Evolutionary conservation across 2,797 vertebrate species (phyloP).

Genomic region (Sciurus vulgaris): DNA sequence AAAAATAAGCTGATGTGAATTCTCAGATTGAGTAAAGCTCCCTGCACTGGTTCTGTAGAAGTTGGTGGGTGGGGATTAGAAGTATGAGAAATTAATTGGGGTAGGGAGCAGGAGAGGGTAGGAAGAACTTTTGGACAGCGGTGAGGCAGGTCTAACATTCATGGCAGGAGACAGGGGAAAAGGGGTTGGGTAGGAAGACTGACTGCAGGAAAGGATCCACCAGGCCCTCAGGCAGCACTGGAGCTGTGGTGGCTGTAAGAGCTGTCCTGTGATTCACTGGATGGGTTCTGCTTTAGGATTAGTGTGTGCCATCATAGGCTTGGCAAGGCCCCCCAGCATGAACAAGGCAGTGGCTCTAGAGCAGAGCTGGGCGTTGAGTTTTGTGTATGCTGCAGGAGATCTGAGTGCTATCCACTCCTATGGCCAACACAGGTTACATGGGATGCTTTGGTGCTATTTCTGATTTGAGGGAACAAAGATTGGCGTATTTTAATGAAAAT

Average conservation of each 20-base stretch:
- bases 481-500: constrained; percentile 36
- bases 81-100: background rate
- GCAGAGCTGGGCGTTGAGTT: background rate
- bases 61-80: background rate
- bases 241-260: background rate
- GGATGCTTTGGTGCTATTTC: background rate
- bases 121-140: background rate
- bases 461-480: background rate
- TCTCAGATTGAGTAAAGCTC: background rate
- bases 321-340: background rate
- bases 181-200: background rate
- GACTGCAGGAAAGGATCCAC: background rate
- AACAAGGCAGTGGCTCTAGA: background rate
- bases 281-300: background rate
- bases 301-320: background rate
- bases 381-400: background rate
- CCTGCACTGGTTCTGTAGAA: background rate
- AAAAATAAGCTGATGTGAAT: background rate
- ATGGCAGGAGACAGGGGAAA: background rate
- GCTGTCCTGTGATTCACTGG: background rate
- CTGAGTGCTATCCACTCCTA: background rate
- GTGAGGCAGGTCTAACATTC: background rate
- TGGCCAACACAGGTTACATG: background rate
- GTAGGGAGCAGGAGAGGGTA: background rate
- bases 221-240: background rate